phyloP scores from a whole-genome alignment of 53 echinoderm and acorn worm species.

The Crossaster papposus region DNA sequence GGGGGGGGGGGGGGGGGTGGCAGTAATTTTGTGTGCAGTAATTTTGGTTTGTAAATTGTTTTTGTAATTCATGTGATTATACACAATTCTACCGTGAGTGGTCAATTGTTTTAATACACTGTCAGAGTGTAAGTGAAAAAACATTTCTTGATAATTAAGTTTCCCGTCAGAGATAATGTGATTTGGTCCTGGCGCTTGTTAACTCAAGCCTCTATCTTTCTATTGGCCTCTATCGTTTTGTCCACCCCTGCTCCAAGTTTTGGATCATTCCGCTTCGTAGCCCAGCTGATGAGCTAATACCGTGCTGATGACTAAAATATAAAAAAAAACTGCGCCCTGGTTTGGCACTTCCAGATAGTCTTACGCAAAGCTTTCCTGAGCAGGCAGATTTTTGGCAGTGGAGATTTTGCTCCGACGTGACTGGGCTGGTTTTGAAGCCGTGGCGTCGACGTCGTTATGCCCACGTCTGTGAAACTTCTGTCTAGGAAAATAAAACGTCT shows the following conservation, averaged over 20 bases:
- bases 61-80: too few species aligned
- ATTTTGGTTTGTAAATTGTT: too few species aligned
- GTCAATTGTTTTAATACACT: too few species aligned
- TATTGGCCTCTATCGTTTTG: neutral
- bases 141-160: too few species aligned
- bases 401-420: neutral
- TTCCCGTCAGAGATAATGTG: too few species aligned
- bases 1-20: too few species aligned
- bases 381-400: neutral
- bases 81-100: too few species aligned
- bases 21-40: too few species aligned
- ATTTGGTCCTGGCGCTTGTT: too few species aligned
- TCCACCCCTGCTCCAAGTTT: constrained; percentile 7
- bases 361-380: constrained; percentile 7
- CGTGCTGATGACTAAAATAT: constrained; percentile 48
- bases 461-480: neutral
- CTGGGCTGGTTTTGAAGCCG: neutral
- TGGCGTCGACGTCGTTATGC: neutral
- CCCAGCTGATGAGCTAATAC: neutral
- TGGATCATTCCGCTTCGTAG: neutral
- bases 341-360: neutral
- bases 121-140: too few species aligned
- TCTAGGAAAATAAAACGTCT: neutral
- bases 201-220: too few species aligned
- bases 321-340: neutral